A percentile compares a stretch with the other conserved stretches of the same genome.
These are phyloP conservation scores for Pelmatolapia mariae DNA, from an alignment of 2,113 vertebrate genomes.

Conservation along the genomic window DNA sequence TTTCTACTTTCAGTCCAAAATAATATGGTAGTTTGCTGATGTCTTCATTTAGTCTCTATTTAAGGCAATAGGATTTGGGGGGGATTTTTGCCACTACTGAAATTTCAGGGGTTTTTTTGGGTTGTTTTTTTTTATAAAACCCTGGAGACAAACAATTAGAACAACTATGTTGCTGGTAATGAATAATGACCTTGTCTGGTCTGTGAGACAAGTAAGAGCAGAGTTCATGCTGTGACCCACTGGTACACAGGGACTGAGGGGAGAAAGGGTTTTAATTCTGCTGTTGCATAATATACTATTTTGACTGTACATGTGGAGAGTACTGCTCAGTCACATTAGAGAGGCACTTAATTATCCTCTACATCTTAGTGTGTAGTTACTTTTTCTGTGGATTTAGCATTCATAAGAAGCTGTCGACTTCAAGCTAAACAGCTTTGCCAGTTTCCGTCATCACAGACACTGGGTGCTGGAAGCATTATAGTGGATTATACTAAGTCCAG, in stretches of 20 bases:
- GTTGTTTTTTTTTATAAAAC: neutral
- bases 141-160: neutral
- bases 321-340: neutral
- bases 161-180: neutral
- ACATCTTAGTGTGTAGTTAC: neutral
- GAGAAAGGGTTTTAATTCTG: neutral
- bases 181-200: slow-evolving; percentile 5
- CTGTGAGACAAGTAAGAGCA: neutral
- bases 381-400: neutral
- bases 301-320: neutral
- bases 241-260: neutral
- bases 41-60: neutral
- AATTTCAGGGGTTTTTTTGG: fast-evolving
- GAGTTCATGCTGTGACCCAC: neutral
- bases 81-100: neutral
- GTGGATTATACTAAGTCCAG: slow-evolving; percentile 35
- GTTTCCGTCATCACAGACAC: neutral
- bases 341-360: neutral
- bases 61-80: fast-evolving
- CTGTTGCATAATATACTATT: neutral
- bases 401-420: neutral
- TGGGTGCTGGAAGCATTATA: slow-evolving; percentile 4
- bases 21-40: too few relatives aligned
- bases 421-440: slow-evolving; percentile 12
- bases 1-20: neutral